Evolutionary conservation across 2,113 vertebrate species (phyloP), one percentile per base, ranked within the genome.

Genomic region (Platichthys flesus): DNA sequence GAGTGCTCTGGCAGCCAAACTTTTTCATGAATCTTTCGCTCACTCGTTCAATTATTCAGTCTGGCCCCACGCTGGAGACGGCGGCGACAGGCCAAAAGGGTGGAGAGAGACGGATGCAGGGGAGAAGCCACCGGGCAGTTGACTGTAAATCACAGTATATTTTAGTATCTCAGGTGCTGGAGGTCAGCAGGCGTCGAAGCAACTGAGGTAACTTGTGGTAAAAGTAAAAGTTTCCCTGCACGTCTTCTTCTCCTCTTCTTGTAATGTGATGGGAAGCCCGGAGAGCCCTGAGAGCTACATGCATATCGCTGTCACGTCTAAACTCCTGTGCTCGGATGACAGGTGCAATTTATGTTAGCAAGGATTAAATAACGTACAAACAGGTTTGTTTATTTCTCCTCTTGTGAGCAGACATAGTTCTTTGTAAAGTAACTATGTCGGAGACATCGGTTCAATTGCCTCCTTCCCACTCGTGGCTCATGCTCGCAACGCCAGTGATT

Each of bases 41-140:
- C 61, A 31, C 24, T 83, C 52, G 60, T 76, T 92, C 77, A 90
- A 90, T 89, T 89, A 91, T 92, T 92, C 83, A 90, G 78, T 76
- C 74, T 23, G 79, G 68, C 60, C 76, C 62, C 56, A 61, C 28
- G 15, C 59, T 71, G 71, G 74, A 76, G 60, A 80, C 10, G 28
- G 57, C 63, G 80, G 74, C 42, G 47, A 72, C 61, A 72, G 77
- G 74, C 63, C 2, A 15, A 73, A 77, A 67, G 31, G 75, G 23
- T 12, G 20, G 67, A 58, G 64, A 60, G 59, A 70, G 18, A 12
- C 10, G 40, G 68, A 67, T 63, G 67, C 21, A 71, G 52, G 23
- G 47, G 72, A 57, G 67, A 67, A 51, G 35, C 47, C 72, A 23
- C 8, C 2, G 2, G 2, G 47, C 14, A 18, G 28, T 35, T 62